Evolutionary conservation across 2,113 vertebrate species (phyloP), one percentile per base, ranked within the genome.

Genomic region (Cyprinodon tularosa): DNA sequence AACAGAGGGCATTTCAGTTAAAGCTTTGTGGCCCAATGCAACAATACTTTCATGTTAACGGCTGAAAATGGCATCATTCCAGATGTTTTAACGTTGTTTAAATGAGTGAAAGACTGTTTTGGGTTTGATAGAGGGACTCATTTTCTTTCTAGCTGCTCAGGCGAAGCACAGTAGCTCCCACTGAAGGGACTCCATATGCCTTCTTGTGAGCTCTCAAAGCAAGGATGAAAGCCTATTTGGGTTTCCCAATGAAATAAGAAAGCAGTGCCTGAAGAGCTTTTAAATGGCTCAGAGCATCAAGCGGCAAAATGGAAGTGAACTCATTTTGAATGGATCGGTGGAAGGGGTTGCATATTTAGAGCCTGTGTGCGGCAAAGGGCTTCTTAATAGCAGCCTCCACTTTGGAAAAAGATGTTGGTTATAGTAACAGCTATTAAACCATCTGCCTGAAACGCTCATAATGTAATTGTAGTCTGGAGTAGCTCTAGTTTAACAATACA

Each of bases 271-370:
- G 59, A 82, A 77, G 73, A 66, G 72, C 65, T 72, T 83, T 42
- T 73, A 71, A 90, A 76, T 72, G 67, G 66, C 69, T 76, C 44
- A n/a, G 4, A 78, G 67, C 20, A 12, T 10, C 37, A 71, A 72
- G 67, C 14, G 12, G 66, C n/a, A 5, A 71, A 67, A 72, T 74
- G 59, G 72, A 81, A 81, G 68, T 38, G 63, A 63, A 66, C 61
- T 57, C n/a, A 9, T 66, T 77, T 68, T 22, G 40, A 83, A 69
- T 77, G 39, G 71, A 44, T 10, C 29, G 70, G 69, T 36, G 11
- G 12, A 20, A n/a, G 50, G 6, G 50, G 50, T 57, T 20, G 17
- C 17, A 71, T 42, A 45, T 13, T 66, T 73, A 22, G 65, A 64
- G 62, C 68, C 50, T 1, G 36, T 0, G 39, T 45, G 62, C 64